A percentile compares a stretch with the other conserved stretches of the same genome.
Evolutionary conservation across 2,888 invertebrate species (phyloP).

Genomic region (Selenia dentaria): DNA sequence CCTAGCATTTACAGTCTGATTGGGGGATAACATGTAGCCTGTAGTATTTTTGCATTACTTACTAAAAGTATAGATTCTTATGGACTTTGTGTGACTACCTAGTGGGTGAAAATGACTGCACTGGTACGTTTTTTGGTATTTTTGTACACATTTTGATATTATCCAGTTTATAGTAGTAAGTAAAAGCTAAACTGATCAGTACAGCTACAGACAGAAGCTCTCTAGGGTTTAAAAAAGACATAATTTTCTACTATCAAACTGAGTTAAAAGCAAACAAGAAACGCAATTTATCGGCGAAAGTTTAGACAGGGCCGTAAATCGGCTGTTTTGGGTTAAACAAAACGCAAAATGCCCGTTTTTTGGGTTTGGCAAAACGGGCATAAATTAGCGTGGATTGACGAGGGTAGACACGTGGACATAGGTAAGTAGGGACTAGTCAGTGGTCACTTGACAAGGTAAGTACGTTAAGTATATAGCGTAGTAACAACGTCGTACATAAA

Average conservation of each 20-base stretch:
- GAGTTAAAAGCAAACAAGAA: conserved; percentile 43
- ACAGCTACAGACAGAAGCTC: conserved; percentile 6
- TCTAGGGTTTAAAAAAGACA: conserved; percentile 11
- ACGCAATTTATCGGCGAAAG: conserved; percentile 59
- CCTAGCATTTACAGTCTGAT: too few species aligned
- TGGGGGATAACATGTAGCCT: too few species aligned
- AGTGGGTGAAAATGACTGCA: too few species aligned
- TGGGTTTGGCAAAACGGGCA: conserved; percentile 73
- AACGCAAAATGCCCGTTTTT: conserved; percentile 59
- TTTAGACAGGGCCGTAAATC: conserved; percentile 72
- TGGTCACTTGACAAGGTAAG: conserved; percentile 14
- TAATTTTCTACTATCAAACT: conserved; percentile 10
- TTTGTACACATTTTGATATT: too few species aligned
- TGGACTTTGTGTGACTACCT: too few species aligned
- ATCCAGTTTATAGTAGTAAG: too few species aligned
- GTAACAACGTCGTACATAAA: too few species aligned
- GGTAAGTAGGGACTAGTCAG: conserved; percentile 27
- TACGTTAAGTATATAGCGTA: neutral
- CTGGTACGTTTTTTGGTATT: too few species aligned
- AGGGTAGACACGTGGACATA: conserved; percentile 66
- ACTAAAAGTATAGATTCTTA: too few species aligned
- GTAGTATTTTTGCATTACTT: too few species aligned
- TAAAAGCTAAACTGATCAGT: too few species aligned
- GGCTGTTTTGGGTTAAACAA: conserved; percentile 75
- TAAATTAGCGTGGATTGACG: conserved; percentile 78